Evolutionary conservation across 2,797 vertebrate genomes (phyloP).

Genomic region (Clarias laeviceps): DNA sequence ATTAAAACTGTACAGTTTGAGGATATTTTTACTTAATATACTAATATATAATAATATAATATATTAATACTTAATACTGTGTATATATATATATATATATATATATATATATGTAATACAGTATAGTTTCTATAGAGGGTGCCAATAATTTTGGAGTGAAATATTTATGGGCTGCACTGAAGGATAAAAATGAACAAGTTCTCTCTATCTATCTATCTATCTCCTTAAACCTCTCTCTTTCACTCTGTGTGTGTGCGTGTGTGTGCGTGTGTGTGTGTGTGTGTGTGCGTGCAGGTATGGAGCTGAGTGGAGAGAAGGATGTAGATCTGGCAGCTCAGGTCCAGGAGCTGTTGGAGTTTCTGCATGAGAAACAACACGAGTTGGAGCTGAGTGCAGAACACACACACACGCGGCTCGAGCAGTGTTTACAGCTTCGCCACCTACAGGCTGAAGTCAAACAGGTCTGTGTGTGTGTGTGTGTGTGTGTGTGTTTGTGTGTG

Average conservation of each 20-base stretch:
- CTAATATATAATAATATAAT: no score
- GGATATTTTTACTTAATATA: no score
- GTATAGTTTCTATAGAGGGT: background rate
- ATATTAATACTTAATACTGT: no score
- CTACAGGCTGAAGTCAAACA: constrained; percentile 97
- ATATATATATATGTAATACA: no score
- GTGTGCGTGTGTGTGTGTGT: constrained; percentile 18
- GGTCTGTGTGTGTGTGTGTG: constrained; percentile 68
- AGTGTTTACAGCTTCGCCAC: constrained; percentile 94
- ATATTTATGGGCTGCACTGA: background rate
- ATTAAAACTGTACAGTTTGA: no score
- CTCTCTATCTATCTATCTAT: background rate
- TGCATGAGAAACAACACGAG: constrained; percentile 95
- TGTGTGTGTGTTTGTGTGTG: background rate
- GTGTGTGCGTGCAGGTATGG: constrained; percentile 79
- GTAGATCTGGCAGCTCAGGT: constrained; percentile 88
- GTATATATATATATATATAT: no score
- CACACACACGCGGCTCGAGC: constrained; percentile 93
- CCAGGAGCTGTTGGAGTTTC: constrained; percentile 91
- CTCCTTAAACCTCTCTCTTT: background rate
- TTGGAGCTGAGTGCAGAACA: constrained; percentile 93
- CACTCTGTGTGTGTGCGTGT: background rate
- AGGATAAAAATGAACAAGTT: background rate
- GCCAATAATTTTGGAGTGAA: background rate
- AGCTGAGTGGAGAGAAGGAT: constrained; percentile 89